Conservation (phyloP, 2,888 invertebrate genomes). For the Xylophagus ater region DNA sequence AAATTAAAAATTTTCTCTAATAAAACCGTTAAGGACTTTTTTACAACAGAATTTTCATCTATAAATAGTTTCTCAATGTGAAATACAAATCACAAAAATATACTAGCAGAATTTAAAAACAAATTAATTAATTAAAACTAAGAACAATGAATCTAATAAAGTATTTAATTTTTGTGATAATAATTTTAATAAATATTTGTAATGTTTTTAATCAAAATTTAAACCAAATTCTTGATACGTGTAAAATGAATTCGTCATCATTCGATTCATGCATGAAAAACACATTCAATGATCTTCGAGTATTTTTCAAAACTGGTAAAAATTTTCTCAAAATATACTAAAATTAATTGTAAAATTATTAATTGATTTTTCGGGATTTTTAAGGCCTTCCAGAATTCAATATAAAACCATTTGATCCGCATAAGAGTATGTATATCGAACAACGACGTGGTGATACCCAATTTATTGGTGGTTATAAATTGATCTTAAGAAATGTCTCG, state of each 20-base stretch:
- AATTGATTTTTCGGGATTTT: neutral
- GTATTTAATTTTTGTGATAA: no score
- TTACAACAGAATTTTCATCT: no score
- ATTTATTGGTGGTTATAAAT: slow-evolving; percentile 54
- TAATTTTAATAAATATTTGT: no score
- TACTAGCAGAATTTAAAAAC: no score
- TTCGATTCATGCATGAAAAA: slow-evolving; percentile 64
- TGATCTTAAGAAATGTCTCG: slow-evolving; percentile 59
- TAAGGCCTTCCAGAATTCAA: slow-evolving; percentile 61
- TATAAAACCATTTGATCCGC: slow-evolving; percentile 68
- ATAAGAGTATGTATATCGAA: slow-evolving; percentile 54
- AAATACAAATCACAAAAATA: no score
- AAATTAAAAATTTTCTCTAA: no score
- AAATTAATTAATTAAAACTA: no score
- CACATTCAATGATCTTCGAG: slow-evolving; percentile 57
- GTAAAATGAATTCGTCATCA: slow-evolving; percentile 47
- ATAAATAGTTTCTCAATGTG: no score
- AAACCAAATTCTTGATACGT: slow-evolving; percentile 46
- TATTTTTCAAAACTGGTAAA: slow-evolving; percentile 58
- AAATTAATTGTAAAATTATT: neutral
- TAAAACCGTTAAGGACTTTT: no score
- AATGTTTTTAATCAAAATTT: no score
- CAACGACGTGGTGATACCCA: slow-evolving; percentile 51
- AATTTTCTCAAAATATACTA: neutral
- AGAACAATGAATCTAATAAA: no score